These are phyloP conservation scores for Mobula birostris DNA, from an alignment of 2,113 vertebrate genomes.

Conservation along the genomic window DNA sequence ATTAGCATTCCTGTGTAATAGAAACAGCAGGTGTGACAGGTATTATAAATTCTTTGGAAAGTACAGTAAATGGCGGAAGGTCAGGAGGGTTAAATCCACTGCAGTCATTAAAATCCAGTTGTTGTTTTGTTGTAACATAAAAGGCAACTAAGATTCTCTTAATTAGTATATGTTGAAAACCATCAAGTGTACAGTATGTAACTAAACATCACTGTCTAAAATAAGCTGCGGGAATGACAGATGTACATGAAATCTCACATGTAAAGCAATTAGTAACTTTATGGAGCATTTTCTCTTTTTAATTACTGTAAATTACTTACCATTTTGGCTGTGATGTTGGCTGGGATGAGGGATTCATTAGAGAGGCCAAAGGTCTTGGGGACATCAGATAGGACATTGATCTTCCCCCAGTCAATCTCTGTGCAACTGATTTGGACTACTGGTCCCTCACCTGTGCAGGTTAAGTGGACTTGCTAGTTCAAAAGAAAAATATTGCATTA, in stretches of 20 bases:
- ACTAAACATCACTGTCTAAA: not conserved
- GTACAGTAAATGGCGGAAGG: not conserved
- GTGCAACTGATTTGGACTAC: constrained; percentile 53
- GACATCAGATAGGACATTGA: constrained; percentile 62
- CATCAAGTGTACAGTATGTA: not conserved
- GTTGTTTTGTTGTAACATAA: not conserved
- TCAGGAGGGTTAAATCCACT: not conserved
- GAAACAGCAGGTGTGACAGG: not conserved
- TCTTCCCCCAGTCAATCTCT: constrained; percentile 65
- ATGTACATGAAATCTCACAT: constrained; percentile 7
- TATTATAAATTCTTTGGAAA: not conserved
- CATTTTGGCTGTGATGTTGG: constrained; percentile 57
- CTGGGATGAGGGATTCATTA: constrained; percentile 65
- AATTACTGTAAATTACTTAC: constrained; percentile 51
- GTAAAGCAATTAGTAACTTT: constrained; percentile 15
- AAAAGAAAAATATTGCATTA: not conserved
- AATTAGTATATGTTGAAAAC: not conserved
- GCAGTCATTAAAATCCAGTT: not conserved
- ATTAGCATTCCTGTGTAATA: not conserved
- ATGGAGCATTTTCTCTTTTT: not conserved
- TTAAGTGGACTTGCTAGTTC: constrained; percentile 57
- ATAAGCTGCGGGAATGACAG: not conserved
- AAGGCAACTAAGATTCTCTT: not conserved
- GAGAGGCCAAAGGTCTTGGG: constrained; percentile 55
- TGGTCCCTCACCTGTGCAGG: constrained; percentile 62